Percentiles rank a stretch among this genome's conserved stretches.
These are phyloP conservation scores for Arenaria interpres DNA, from an alignment of 2,113 vertebrate genomes.

Conservation along the genomic window DNA sequence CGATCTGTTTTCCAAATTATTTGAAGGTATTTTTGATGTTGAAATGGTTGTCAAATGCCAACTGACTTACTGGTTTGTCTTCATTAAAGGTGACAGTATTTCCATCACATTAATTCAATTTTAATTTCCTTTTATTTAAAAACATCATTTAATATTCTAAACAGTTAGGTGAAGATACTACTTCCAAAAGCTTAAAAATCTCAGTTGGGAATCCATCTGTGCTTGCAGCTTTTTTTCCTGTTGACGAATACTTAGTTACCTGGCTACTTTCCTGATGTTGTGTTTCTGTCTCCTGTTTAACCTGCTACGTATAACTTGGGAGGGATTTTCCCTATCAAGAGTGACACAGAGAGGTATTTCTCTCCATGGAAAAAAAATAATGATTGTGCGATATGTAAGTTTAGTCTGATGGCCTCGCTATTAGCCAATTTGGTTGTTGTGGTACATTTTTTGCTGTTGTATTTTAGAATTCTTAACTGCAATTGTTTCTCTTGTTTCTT, in stretches of 20 bases:
- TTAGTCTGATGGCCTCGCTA: background rate
- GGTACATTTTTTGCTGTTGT: background rate
- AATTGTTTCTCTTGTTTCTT: background rate
- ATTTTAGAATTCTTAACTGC: background rate
- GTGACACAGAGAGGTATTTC: background rate
- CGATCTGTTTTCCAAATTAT: constrained; percentile 17
- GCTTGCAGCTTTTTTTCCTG: background rate
- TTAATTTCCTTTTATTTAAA: constrained; percentile 28
- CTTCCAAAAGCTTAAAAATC: constrained; percentile 18
- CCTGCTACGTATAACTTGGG: background rate
- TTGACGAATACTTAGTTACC: constrained; percentile 22
- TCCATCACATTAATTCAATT: constrained; percentile 7
- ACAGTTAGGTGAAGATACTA: background rate
- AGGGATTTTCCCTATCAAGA: background rate
- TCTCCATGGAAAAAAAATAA: background rate
- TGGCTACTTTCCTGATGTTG: background rate
- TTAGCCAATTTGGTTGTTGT: background rate
- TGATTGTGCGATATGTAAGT: background rate
- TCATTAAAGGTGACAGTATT: constrained; percentile 22
- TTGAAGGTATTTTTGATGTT: background rate
- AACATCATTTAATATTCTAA: constrained; percentile 11
- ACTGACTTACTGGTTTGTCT: background rate
- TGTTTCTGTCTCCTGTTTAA: background rate
- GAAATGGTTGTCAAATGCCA: background rate
- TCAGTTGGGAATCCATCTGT: background rate